Conservation (phyloP, 1,140 invertebrate genomes). For the Lasioglossum baleicum region DNA sequence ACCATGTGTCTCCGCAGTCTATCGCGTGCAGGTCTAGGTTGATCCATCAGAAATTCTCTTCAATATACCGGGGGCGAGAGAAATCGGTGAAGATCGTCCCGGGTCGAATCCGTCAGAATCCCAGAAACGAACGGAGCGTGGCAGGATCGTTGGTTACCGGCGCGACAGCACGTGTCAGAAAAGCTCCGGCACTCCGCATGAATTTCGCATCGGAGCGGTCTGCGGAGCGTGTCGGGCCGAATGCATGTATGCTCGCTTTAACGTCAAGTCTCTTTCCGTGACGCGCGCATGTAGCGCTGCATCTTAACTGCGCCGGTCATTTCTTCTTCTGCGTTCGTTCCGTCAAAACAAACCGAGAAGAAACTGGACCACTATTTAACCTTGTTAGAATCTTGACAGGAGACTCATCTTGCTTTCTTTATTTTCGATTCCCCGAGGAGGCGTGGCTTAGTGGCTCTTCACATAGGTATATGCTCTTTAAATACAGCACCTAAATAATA, state of each 20-base stretch:
- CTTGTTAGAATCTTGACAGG: no score
- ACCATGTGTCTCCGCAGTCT: not conserved
- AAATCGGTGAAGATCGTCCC: not conserved
- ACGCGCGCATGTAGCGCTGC: not conserved
- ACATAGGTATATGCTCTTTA: no score
- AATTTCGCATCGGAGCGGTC: not conserved
- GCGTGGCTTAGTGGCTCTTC: no score
- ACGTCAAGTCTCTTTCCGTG: not conserved
- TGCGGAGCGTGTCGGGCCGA: not conserved
- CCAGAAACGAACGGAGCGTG: not conserved
- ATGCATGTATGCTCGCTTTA: not conserved
- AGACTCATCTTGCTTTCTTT: no score
- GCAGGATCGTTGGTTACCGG: not conserved
- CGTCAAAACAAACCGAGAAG: no score
- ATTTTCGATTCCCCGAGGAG: no score
- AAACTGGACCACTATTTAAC: no score
- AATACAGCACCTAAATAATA: no score
- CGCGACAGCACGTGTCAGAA: not conserved
- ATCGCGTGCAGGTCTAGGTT: not conserved
- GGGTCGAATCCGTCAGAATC: slow-evolving; percentile 6
- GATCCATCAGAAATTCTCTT: not conserved
- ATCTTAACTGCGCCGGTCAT: no score
- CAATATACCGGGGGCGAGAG: not conserved
- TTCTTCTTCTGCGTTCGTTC: no score
- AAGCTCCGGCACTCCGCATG: not conserved